Conservation (phyloP, 1,140 invertebrate species). For the Listronotus bonariensis region DNA sequence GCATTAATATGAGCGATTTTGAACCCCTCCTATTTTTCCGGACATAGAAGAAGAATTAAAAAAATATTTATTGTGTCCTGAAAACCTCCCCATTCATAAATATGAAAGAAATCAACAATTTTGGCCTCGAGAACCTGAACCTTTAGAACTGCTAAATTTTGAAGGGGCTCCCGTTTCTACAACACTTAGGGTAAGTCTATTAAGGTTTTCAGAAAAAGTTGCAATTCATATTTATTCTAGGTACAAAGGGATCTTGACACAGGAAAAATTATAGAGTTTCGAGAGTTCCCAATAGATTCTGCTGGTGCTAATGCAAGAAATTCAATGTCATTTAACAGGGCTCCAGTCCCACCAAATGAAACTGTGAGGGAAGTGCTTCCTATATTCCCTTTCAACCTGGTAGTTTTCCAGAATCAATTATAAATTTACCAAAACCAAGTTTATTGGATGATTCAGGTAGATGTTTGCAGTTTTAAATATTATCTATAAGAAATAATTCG, state of each 20-base stretch:
- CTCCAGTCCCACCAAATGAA: slow-evolving; percentile 64
- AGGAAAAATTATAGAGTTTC: slow-evolving; percentile 70
- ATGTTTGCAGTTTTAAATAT: too few relatives aligned
- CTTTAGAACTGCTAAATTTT: slow-evolving; percentile 59
- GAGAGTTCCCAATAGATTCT: slow-evolving; percentile 67
- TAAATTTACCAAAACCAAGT: slow-evolving; percentile 35
- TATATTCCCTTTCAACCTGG: slow-evolving; percentile 83
- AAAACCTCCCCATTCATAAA: slow-evolving; percentile 68
- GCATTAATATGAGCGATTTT: too few relatives aligned
- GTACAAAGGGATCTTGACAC: slow-evolving; percentile 73
- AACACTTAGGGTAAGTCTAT: slow-evolving; percentile 56
- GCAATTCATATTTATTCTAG: slow-evolving; percentile 33
- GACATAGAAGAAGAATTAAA: slow-evolving; percentile 62
- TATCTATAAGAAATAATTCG: too few relatives aligned
- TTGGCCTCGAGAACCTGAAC: slow-evolving; percentile 60
- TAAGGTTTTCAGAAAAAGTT: too few relatives aligned
- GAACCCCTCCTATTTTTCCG: slow-evolving; percentile 59
- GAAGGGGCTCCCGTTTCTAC: slow-evolving; percentile 59
- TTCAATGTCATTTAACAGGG: slow-evolving; percentile 74
- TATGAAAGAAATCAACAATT: slow-evolving; percentile 64
- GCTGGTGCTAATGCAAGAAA: slow-evolving; percentile 71
- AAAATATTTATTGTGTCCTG: slow-evolving; percentile 64
- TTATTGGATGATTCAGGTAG: slow-evolving; percentile 12
- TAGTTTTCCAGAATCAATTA: slow-evolving; percentile 68
- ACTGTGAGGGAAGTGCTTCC: slow-evolving; percentile 67